Conservation (phyloP, 2,113 vertebrate species). For the Genyomyrus donnyi region DNA sequence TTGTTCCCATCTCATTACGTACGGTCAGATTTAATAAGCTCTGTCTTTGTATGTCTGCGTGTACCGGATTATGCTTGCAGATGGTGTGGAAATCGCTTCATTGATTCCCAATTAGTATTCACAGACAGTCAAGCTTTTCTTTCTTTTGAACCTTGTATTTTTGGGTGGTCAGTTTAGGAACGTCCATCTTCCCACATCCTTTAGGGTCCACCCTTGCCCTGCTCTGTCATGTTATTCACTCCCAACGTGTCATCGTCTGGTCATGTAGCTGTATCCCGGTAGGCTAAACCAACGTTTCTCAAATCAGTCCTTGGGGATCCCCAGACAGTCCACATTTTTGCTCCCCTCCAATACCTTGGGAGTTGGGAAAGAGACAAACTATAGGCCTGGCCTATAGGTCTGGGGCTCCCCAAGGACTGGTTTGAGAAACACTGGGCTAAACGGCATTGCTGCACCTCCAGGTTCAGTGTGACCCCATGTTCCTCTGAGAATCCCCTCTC, state of each 20-base stretch:
- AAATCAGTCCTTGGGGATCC: no score
- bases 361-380: no score
- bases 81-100: neutral
- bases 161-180: neutral
- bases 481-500: neutral
- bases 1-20: neutral
- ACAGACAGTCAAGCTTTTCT: neutral
- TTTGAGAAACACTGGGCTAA: neutral
- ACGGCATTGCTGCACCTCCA: neutral
- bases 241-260: neutral
- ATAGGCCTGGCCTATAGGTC: no score
- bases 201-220: neutral
- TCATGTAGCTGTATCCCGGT: neutral
- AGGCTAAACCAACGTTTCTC: neutral
- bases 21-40: slow-evolving; percentile 12
- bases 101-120: slow-evolving; percentile 6
- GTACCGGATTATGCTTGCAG: neutral
- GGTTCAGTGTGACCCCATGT: neutral
- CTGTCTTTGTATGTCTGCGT: neutral
- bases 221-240: neutral
- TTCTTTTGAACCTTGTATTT: neutral
- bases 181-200: neutral
- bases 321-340: no score
- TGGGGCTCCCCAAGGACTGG: no score
- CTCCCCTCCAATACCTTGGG: no score